Base-by-base conservation (phyloP, 2,797 vertebrate species). In the Gymnothorax javanicus region DNA sequence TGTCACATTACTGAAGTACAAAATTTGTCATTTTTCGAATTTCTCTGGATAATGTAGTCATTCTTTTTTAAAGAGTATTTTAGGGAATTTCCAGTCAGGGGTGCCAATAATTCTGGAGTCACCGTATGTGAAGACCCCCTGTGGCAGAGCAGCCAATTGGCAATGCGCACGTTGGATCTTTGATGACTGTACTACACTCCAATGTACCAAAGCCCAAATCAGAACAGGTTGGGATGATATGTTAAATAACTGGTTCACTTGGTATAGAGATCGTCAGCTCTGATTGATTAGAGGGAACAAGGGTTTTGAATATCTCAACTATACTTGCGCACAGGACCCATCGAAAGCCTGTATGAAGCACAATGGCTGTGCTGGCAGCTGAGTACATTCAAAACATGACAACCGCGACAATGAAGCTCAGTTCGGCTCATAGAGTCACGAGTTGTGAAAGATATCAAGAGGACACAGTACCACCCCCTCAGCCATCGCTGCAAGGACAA, bases 261-360 rank as follows among this genome's bases (percentile, higher is more conserved):
- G 75, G 75, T n/a, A 75, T 52, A 52, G 33, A 81, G 79, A 60
- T 27, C 25, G 75, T 25, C 56, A 33, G 27, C 77, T 43, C 20
- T 23, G 17, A 27, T 50, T 1, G 43, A 50, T 73, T 64, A 27
- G 50, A 57, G 15, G 20, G 79, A 60, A 83, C 50, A 69, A 69
- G 67, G 77, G 60, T 50, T 7, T 11, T 20, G 62, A 83, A 85
- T 60, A 77, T 83, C 83, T 71, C 87, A 88, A 87, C 83, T 89
- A 87, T 62, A 69, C 52, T 83, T 59, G 57, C 86, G 84, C 87
- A 69, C 79, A 57, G 84, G 86, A 23, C 69, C 52, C 82, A 52
- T 87, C 62, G n/a, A 62, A 33, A 59, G 64, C 2, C 82, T 15
- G 12, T 27, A 33, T 4, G 60, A 13, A 9, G 33, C 60, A 50